A percentile compares a stretch with the other conserved stretches of the same genome.
Conservation (phyloP, 2,797 vertebrate species). For the Botia almorhae region DNA sequence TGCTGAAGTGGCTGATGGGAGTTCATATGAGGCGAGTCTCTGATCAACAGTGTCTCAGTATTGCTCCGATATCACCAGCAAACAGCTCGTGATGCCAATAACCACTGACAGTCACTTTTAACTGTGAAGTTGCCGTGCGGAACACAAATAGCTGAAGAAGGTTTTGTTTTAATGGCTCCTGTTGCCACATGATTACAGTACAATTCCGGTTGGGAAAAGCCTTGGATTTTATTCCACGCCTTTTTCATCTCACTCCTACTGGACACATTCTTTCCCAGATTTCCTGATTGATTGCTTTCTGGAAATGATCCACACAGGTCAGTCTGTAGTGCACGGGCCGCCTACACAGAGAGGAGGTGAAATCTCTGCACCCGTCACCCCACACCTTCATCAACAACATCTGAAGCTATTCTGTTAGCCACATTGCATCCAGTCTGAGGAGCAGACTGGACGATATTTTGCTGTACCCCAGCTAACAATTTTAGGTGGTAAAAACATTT, state of each 20-base stretch:
- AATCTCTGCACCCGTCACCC: constrained; percentile 65
- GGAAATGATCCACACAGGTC: constrained; percentile 68
- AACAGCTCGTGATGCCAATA: constrained; percentile 32
- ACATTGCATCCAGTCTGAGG: constrained; percentile 42
- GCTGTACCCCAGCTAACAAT: constrained; percentile 47
- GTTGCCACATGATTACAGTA: constrained; percentile 34
- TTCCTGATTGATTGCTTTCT: constrained; percentile 71
- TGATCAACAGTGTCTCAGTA: not conserved
- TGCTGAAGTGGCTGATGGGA: not conserved
- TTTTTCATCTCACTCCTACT: constrained; percentile 47
- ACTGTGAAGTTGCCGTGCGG: constrained; percentile 15
- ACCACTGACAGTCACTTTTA: constrained; percentile 17
- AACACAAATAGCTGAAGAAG: constrained; percentile 9
- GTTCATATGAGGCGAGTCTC: not conserved
- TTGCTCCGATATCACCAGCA: not conserved
- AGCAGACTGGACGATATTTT: constrained; percentile 48
- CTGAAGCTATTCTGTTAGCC: constrained; percentile 54
- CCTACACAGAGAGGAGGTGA: constrained; percentile 69
- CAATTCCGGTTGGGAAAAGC: constrained; percentile 28
- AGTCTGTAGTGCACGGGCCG: constrained; percentile 71
- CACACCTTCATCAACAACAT: constrained; percentile 46
- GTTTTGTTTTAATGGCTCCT: constrained; percentile 37
- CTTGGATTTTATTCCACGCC: constrained; percentile 37
- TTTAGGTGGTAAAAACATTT: too few species aligned
- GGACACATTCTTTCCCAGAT: constrained; percentile 70